Percentiles rank a stretch among this genome's conserved stretches.
phyloP scores from a whole-genome alignment of 2,113 vertebrate genomes.

The Colaptes auratus region DNA sequence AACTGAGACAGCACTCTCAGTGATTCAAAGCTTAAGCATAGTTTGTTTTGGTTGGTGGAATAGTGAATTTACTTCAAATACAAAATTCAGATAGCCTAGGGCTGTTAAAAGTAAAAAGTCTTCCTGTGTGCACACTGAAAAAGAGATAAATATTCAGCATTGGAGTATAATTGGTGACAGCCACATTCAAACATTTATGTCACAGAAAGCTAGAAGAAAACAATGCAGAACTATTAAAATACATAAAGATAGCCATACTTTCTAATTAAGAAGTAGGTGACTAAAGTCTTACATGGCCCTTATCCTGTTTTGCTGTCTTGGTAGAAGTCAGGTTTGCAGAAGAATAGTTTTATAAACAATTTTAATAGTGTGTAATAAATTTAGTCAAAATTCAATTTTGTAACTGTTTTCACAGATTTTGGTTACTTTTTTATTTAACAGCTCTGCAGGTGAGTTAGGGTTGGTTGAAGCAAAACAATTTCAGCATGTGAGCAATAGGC shows the following conservation, averaged over 20 bases:
- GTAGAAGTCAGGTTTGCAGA: neutral
- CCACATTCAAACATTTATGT: neutral
- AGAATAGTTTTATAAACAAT: neutral
- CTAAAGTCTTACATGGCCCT: neutral
- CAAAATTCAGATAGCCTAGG: neutral
- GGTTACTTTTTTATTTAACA: neutral
- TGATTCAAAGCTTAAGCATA: constrained; percentile 26
- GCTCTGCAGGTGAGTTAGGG: neutral
- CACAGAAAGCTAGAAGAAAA: neutral
- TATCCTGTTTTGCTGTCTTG: neutral
- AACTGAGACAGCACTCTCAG: constrained; percentile 12
- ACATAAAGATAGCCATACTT: neutral
- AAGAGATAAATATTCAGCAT: neutral
- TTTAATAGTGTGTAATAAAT: neutral
- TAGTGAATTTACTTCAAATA: neutral
- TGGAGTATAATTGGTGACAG: neutral
- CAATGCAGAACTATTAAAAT: neutral
- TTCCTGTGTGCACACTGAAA: neutral
- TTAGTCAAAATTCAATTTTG: neutral
- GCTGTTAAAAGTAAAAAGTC: neutral
- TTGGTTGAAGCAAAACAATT: neutral
- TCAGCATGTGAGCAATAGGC: neutral
- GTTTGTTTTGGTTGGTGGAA: constrained; percentile 30
- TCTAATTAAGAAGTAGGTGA: neutral
- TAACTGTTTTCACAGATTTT: neutral